These are phyloP conservation scores for Scolopax mira DNA, from an alignment of 2,113 vertebrate genomes.

Conservation along the genomic window DNA sequence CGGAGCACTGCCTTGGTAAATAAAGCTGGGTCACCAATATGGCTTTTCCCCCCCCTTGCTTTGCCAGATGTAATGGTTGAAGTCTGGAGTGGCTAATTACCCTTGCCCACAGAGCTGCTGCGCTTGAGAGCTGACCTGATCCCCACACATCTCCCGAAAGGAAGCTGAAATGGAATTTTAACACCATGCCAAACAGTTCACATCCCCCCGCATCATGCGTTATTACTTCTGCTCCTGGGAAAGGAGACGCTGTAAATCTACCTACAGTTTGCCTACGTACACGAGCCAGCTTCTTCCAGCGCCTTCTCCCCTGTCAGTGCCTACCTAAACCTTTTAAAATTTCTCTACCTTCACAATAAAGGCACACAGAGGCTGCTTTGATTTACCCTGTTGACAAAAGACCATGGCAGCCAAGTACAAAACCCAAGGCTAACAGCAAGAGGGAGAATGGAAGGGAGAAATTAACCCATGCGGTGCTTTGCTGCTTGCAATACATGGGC, in stretches of 20 bases:
- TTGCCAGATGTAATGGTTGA: neutral
- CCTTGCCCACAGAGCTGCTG: neutral
- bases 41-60: neutral
- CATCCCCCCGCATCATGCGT: conserved; percentile 65
- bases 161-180: conserved; percentile 64
- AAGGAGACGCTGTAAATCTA: conserved; percentile 65
- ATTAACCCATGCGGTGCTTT: neutral
- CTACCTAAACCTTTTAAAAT: neutral
- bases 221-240: conserved; percentile 79
- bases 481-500: neutral
- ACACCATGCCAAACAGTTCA: conserved; percentile 69
- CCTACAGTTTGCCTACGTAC: neutral
- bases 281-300: neutral
- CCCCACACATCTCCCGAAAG: conserved; percentile 67
- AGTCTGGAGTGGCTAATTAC: neutral
- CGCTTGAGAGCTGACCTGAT: conserved; percentile 68
- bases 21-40: neutral
- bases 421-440: neutral
- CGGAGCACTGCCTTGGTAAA: neutral
- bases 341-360: neutral
- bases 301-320: neutral
- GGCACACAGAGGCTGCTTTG: neutral
- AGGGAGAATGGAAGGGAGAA: neutral
- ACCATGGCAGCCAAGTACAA: neutral
- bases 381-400: neutral